Percentiles rank a stretch among this genome's conserved stretches.
These are phyloP conservation scores for Acanthornis magna DNA, from an alignment of 2,797 vertebrate genomes.

Conservation along the genomic window DNA sequence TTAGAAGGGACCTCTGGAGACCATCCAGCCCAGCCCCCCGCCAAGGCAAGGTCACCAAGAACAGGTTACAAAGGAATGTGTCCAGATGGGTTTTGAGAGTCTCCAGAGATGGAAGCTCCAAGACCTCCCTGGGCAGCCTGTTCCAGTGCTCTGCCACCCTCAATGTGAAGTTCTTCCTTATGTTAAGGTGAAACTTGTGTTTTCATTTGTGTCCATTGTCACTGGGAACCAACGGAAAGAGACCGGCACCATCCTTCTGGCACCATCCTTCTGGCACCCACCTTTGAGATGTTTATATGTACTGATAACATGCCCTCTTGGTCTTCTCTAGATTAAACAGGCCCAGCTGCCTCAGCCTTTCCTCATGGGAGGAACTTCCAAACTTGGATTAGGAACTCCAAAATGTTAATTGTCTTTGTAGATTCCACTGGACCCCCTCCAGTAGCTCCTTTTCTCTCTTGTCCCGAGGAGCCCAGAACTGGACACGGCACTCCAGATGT, in stretches of 20 bases:
- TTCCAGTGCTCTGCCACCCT: neutral
- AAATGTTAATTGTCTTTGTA: neutral
- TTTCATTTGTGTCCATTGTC: neutral
- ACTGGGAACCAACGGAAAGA: neutral
- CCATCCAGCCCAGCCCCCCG: neutral
- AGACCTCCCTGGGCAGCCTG: fast-evolving
- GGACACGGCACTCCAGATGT: neutral
- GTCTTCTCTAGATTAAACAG: neutral
- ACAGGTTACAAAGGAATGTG: neutral
- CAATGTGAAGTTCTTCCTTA: neutral
- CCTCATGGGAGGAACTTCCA: neutral
- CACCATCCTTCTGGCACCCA: too few relatives aligned
- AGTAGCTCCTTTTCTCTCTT: neutral
- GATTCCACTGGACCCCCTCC: neutral
- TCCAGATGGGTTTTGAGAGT: neutral
- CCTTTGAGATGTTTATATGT: neutral
- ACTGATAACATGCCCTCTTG: neutral
- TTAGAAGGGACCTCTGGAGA: neutral
- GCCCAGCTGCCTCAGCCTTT: neutral
- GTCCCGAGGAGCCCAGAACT: neutral
- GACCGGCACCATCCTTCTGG: neutral
- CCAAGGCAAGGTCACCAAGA: neutral
- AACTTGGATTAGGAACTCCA: neutral
- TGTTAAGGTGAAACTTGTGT: neutral
- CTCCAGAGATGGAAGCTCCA: neutral